Base-by-base conservation (phyloP, 2,113 vertebrate species). In the Rynchops niger region DNA sequence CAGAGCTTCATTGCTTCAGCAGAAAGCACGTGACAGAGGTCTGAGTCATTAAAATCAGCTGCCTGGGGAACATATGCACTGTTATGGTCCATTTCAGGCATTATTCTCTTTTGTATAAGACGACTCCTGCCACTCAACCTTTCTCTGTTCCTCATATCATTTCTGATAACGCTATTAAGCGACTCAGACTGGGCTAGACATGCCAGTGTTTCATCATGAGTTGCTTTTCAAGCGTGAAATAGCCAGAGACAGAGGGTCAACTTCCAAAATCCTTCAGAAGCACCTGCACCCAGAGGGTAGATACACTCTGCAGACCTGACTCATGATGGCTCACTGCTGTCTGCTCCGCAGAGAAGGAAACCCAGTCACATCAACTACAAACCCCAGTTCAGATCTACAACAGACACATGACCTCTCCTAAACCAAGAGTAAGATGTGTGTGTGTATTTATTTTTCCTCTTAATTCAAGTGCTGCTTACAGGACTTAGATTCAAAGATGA, bases 31-130 rank as follows among this genome's bases (percentile, higher is more conserved):
- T 78, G 93, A 94, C 56, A 56, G 59, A 88, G 67, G 34, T 38
- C 56, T n/a, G 72, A 94, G 45, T 94, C 94, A 93, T 18, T 45
- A 74, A 27, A 76, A 76, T 63, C 86, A 92, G 77, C 76, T 93
- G 84, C 55, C 61, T 86, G 76, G 49, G 47, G 65, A 88, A 72
- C 62, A 32, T 1, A 78, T 1, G 1, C 32, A 29, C 13, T 55
- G 72, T 8, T 29, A 59, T 2, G 45, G 86, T 69, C 73, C 4
- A 2, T 56, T 92, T 23, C 2, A 15, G 50, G 72, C 62, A 69
- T 40, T 77, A 62, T 8, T 47, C 49, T 47, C 30, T 61, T 65
- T 11, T 15, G 22, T 11, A 12, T 21, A 70, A 63, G 20, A 29
- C 78, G 25, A 26, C 11, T 9, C 12, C 17, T 82, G 14, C 73